These are phyloP conservation scores for Oreocharis arfaki DNA, from an alignment of 2,113 vertebrate genomes.

Conservation along the genomic window DNA sequence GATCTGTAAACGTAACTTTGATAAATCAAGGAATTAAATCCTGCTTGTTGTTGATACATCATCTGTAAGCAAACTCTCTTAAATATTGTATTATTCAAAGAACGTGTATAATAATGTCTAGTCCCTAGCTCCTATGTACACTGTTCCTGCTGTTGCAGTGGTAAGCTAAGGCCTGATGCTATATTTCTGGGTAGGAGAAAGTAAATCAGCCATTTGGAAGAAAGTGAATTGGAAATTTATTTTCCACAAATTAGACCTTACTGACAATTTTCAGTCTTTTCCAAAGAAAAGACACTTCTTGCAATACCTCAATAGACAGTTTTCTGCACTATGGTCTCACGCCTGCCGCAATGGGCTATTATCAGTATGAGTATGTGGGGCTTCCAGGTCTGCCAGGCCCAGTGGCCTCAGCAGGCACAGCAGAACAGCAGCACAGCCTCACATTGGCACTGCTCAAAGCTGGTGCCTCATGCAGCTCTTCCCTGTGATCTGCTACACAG, in stretches of 20 bases:
- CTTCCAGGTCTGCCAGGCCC: background rate
- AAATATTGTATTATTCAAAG: background rate
- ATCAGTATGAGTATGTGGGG: background rate
- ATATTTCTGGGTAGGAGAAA: background rate
- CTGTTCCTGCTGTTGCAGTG: background rate
- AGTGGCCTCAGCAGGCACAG: background rate
- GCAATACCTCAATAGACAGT: background rate
- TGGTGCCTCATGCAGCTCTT: rapidly evolving
- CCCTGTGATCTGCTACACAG: background rate
- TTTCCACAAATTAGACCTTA: background rate
- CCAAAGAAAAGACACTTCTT: background rate
- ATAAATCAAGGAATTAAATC: background rate
- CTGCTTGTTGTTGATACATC: background rate
- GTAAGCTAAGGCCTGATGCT: background rate
- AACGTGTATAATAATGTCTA: background rate
- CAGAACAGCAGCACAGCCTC: rapidly evolving
- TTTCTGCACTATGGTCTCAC: background rate
- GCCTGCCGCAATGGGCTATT: background rate
- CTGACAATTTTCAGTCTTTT: background rate
- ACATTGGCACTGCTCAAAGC: rapidly evolving
- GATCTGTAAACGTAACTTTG: background rate
- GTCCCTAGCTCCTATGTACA: background rate
- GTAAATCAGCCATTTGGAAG: background rate
- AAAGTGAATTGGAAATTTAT: background rate
- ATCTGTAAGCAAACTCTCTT: background rate